phyloP scores from a whole-genome alignment of 2,888 invertebrate genomes.

The Chloroclysta siterata region DNA sequence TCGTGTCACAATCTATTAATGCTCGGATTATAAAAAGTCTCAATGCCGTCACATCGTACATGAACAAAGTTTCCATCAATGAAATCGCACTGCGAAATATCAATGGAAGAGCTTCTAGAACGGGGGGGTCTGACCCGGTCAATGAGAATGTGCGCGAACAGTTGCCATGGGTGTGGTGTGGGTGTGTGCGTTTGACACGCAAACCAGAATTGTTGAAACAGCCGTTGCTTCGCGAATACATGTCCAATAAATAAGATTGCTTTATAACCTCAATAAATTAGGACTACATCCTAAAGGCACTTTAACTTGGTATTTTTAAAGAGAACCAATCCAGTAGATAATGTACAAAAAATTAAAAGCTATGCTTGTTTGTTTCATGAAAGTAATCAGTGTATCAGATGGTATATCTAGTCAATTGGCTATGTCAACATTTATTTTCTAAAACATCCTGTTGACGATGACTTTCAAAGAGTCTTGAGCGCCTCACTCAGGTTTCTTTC shows the following conservation, averaged over 20 bases:
- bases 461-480: too few species aligned
- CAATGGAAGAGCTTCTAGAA: slow-evolving; percentile 79
- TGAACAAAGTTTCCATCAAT: slow-evolving; percentile 66
- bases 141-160: slow-evolving; percentile 62
- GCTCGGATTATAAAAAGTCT: slow-evolving; percentile 32
- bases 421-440: too few species aligned
- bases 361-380: background rate
- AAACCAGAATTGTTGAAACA: slow-evolving; percentile 43
- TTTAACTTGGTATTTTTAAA: background rate
- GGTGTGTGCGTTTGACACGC: slow-evolving; percentile 48
- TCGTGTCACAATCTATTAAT: slow-evolving; percentile 25
- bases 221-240: slow-evolving; percentile 38
- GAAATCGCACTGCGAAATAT: slow-evolving; percentile 76
- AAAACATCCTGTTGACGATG: too few species aligned
- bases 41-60: slow-evolving; percentile 36
- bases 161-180: slow-evolving; percentile 41
- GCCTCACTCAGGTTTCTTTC: too few species aligned
- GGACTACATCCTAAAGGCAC: background rate
- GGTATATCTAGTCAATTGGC: too few species aligned
- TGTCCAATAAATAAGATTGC: slow-evolving; percentile 29
- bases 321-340: background rate
- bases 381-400: too few species aligned
- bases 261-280: slow-evolving; percentile 6
- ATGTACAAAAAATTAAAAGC: background rate
- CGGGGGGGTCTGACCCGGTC: slow-evolving; percentile 74